Evolutionary conservation across 1,140 invertebrate genomes (phyloP), one percentile per base, ranked within the genome.

Genomic region (Prorops nasuta): DNA sequence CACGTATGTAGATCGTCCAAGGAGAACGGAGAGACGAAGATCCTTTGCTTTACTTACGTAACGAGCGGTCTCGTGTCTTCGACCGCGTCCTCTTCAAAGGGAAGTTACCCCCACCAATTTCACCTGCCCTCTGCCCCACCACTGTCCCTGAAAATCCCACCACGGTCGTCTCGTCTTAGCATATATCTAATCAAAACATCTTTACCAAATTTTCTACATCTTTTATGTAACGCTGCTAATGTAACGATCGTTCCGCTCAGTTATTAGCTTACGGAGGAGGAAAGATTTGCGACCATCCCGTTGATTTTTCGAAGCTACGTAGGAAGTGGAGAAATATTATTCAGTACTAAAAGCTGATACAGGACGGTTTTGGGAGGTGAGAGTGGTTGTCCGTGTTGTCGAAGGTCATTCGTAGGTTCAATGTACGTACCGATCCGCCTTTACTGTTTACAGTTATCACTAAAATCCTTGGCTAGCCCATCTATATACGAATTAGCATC

Each of bases 21-120:
- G 64, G 71, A 67, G 69, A 71, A 66, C 67, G 69, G 52, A 56
- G 47, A 44, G 47, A 60, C 60, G 54, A 56, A 72, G 66, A 69
- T 74, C 66, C 69, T 74, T 71, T 71, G 69, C 60, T 63, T 71
- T 69, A 67, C 68, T 74, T 74, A 72, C 67, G 67, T 74, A 74
- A 74, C 66, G 58, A 69, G 59, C 67, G 56, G 58, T 70, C 66
- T 64, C 64, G 69, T 69, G 66, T 72, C 67, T 74, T 72, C 67
- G 68, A 72, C 69, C 68, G 65, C 59, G 34, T 63, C 60, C 49
- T 60, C 53, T 60, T 45, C 53, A 46, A 44, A 56, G 51, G 53
- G 46, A 32, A 45, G 46, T 18, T 34, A 18, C 44, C 20, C n/a
- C 36, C 21, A 10, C 14, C 15, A 9, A 20, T 7, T 15, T 40